Base-by-base conservation (phyloP, 2,113 vertebrate genomes). In the Nothoprocta pentlandii region DNA sequence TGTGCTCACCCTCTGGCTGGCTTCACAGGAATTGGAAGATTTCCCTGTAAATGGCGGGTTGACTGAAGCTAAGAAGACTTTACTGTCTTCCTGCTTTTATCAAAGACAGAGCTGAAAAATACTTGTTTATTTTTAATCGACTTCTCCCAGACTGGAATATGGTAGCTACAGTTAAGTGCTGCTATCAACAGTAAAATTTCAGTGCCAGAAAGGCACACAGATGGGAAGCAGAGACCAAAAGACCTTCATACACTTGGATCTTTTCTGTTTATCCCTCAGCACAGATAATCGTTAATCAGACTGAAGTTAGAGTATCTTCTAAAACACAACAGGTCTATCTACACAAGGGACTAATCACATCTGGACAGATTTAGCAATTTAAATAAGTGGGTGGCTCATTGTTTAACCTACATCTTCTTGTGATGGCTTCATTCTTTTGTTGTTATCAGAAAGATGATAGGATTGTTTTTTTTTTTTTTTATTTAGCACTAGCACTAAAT, bases 401-500 rank as follows among this genome's bases (percentile, higher is more conserved):
- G 26, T 64, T 90, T 56, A 64, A 87, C 21, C 5, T 68, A 4
- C 30, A 22, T 9, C 12, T 76, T 67, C 25, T 53, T 56, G 2
- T 3, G 0, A 12, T 46, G 23, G 4, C 51, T 20, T 34, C 23
- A 20, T 5, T 28, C 36, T 42, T 78, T 68, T 53, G 34, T 73
- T 47, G 39, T 64, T 17, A 56, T 16, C 58, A 56, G 39, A 56
- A 26, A 39, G 25, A 79, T 39, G 68, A 64, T 53, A 92, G 6
- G 39, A 79, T 78, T 12, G 80, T 67, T 39, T 28, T 34, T 34
- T 34, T 34, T 34, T 34, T 34, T 34, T 68, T 46, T 51, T n/a
- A 36, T 13, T 0, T 0, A 53, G 25, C 25, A 75, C 16, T 3
- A 49, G 11, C 22, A 89, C 28, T 41, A 70, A 30, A 54, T 20